Conservation (phyloP, 2,113 vertebrate species). For the Alexandromys fortis region DNA sequence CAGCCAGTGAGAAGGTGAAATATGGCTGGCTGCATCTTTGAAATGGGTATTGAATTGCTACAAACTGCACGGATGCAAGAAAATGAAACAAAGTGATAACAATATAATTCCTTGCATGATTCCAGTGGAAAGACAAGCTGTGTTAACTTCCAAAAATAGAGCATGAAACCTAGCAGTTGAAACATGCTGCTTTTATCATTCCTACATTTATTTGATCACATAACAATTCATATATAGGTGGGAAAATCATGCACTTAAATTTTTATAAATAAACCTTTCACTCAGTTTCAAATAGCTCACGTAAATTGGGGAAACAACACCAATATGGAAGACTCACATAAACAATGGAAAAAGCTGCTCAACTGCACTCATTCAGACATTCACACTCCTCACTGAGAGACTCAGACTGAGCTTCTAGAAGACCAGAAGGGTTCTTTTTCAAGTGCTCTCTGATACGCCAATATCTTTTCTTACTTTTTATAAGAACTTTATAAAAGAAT, state of each 20-base stretch:
- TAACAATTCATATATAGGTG: neutral
- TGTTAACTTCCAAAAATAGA: slow-evolving; percentile 62
- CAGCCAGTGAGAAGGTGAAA: slow-evolving; percentile 60
- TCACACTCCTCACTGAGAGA: neutral
- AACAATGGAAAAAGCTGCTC: neutral
- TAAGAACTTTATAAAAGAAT: neutral
- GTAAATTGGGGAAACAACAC: neutral
- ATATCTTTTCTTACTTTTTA: neutral
- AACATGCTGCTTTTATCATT: neutral
- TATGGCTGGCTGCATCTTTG: slow-evolving; percentile 51
- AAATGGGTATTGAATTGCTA: slow-evolving; percentile 67
- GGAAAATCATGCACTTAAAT: neutral
- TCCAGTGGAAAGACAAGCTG: slow-evolving; percentile 3
- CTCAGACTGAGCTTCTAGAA: neutral
- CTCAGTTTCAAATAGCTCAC: neutral
- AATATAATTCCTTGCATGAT: slow-evolving; percentile 40
- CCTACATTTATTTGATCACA: neutral
- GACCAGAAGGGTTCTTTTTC: neutral
- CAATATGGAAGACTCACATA: neutral
- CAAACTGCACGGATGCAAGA: neutral
- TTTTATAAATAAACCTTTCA: neutral
- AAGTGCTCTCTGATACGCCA: neutral
- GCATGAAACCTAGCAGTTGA: neutral
- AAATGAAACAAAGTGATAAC: slow-evolving; percentile 42
- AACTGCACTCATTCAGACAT: neutral